phyloP scores from a whole-genome alignment of 2,888 invertebrate genomes.

The Watsonalla binaria region DNA sequence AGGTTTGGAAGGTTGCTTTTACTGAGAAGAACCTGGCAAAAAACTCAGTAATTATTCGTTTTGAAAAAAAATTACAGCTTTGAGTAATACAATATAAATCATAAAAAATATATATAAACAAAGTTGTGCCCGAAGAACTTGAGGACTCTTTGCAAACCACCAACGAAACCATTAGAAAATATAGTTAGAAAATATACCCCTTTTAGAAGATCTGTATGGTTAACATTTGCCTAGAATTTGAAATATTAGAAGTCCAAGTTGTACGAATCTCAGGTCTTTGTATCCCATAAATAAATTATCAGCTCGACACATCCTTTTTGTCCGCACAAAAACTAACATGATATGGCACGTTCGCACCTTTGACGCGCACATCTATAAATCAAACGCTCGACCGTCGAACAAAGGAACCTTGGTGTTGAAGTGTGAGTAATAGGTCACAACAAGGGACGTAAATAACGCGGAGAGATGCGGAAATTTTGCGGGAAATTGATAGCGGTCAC shows the following conservation, averaged over 20 bases:
- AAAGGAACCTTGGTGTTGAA: conserved; percentile 43
- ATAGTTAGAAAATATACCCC: no score
- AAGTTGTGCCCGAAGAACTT: no score
- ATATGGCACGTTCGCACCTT: conserved; percentile 41
- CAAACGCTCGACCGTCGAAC: conserved; percentile 24
- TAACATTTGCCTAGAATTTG: no score
- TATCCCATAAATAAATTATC: not conserved
- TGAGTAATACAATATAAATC: no score
- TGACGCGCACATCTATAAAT: conserved; percentile 40
- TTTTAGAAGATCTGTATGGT: no score
- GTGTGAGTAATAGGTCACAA: conserved; percentile 47
- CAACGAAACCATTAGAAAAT: no score
- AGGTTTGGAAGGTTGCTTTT: no score
- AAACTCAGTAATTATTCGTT: no score
- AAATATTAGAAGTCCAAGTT: not conserved
- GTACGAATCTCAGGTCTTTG: not conserved
- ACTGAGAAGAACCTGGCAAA: no score
- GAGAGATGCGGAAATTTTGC: conserved; percentile 29
- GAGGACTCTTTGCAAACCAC: no score
- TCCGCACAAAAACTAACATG: conserved; percentile 22
- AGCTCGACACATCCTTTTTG: conserved; percentile 6
- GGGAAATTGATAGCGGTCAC: conserved; percentile 43
- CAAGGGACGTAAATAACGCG: conserved; percentile 28
- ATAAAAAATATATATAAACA: no score
- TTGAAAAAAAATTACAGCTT: no score